A percentile compares a stretch with the other conserved stretches of the same genome.
phyloP scores from a whole-genome alignment of 1,140 invertebrate species.

The Heliothis subflexa region DNA sequence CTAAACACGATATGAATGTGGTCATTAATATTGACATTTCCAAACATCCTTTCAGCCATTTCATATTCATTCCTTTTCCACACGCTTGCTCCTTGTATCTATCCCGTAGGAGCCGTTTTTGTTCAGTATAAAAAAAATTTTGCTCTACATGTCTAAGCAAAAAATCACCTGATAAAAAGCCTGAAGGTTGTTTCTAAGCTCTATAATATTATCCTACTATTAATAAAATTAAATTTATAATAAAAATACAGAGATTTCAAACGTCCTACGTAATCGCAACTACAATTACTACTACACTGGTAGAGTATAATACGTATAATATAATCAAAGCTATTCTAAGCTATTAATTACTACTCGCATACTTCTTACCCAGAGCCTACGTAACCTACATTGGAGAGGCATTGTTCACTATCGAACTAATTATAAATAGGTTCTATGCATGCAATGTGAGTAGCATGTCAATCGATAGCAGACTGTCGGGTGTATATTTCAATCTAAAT shows the following conservation, averaged over 20 bases:
- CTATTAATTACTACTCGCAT: not conserved
- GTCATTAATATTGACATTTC: not conserved
- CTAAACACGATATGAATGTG: not conserved
- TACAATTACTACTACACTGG: not conserved
- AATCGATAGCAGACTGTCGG: slow-evolving; percentile 14
- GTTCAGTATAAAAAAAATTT: no score
- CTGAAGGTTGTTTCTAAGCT: no score
- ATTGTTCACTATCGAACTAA: not conserved
- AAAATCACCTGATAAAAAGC: no score
- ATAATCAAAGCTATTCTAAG: not conserved
- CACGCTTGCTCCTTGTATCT: no score
- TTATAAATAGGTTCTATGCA: not conserved
- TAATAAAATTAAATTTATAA: not conserved
- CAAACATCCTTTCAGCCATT: not conserved
- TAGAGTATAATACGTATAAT: no score
- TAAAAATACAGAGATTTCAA: no score
- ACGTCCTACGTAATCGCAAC: not conserved
- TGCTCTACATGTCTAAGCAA: no score
- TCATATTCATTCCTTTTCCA: not conserved
- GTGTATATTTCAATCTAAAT: slow-evolving; percentile 21
- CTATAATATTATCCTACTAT: no score
- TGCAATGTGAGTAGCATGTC: slow-evolving; percentile 10
- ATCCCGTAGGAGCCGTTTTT: no score
- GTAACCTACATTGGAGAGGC: not conserved
- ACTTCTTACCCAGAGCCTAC: not conserved